Base-by-base conservation (phyloP, 2,113 vertebrate species). In the Zosterops lateralis region DNA sequence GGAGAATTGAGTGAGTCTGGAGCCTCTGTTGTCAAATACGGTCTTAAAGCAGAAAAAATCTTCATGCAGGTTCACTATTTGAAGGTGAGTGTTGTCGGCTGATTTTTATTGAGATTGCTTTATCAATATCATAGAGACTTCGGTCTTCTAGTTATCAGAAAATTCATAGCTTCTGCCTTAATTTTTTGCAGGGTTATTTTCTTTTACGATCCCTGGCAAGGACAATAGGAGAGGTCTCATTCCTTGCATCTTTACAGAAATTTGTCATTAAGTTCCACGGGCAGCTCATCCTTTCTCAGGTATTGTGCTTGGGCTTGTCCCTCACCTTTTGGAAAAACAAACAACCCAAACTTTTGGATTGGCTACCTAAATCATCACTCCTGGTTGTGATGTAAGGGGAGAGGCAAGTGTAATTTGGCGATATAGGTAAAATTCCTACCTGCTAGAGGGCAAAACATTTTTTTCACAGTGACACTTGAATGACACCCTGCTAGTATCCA, bases 31-130 rank as follows among this genome's bases (percentile, higher is more conserved):
- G 97, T 99, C 67, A 99, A 98, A 97, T 98, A 99, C 21, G 99
- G 98, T 73, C 99, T 99, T 90, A 99, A 98, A 95, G 98, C 99
- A 36, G 99, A 98, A 93, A 99, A 99, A 97, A 90, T 89, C 75
- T 99, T 99, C 97, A 98, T 99, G 99, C 99, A 99, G 84, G 98
- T 99, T 73, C 99, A 99, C 96, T 99, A 99, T 93, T 98, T 99
- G 91, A 99, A 99, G 98, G 99, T 99, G 91, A 98, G 97, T 34
- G 3, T 57, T 51, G 20, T 48, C 42, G 42, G 26, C 13, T 65
- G 50, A 25, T 77, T 82, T 87, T 78, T 70, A 61, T 10, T 75
- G 57, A 61, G 75, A 42, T 68, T 83, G 13, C 18, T 78, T 64
- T 82, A 26, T 29, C 36, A 36, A 22, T 91, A 34, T 32, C 38